Evolutionary conservation across 2,797 vertebrate genomes (phyloP), one percentile per base, ranked within the genome.

Genomic region (Lemur catta): DNA sequence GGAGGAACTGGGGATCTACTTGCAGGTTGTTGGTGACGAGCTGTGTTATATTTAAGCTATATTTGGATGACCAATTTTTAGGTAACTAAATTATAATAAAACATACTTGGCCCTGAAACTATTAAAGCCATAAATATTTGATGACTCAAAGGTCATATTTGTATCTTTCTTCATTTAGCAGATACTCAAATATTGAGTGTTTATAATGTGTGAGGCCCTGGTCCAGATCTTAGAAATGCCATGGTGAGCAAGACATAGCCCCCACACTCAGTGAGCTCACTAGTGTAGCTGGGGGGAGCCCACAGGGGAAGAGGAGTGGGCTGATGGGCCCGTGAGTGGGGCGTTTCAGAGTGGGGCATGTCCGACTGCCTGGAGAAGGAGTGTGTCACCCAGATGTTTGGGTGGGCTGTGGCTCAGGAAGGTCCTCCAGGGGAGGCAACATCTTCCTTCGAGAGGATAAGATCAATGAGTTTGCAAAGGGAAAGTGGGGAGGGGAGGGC

Each of bases 11-110:
- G n/a, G 3, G 8, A 72, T 91, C 8, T 87, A 33, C 26, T 69
- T 52, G 22, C 76, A 52, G 50, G 91, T 71, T 46, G 59, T 9
- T 88, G 84, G 43, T 65, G 59, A 89, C 65, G 55, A 95, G 35
- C 55, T 84, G 67, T 86, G 65, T 93, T 95, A 80, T 86, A 87
- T 93, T 97, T 81, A 91, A 91, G 20, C 41, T 81, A 48, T 85
- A 79, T 76, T 67, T 82, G 28, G 38, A 74, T 92, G 46, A 80
- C 26, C 28, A 74, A 75, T 84, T 91, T 97, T 95, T 89, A 95
- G 81, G 43, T 94, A 97, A 95, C 67, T 81, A 95, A 84, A 41
- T 86, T 61, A 84, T 38, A 75, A 79, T 91, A 48, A 93, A 90
- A 91, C 79, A 81, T 50, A 24, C 15, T 95, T 95, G 91, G 74